Evolutionary conservation across 1,140 invertebrate genomes (phyloP).

Genomic region (Drosophila navojoa): DNA sequence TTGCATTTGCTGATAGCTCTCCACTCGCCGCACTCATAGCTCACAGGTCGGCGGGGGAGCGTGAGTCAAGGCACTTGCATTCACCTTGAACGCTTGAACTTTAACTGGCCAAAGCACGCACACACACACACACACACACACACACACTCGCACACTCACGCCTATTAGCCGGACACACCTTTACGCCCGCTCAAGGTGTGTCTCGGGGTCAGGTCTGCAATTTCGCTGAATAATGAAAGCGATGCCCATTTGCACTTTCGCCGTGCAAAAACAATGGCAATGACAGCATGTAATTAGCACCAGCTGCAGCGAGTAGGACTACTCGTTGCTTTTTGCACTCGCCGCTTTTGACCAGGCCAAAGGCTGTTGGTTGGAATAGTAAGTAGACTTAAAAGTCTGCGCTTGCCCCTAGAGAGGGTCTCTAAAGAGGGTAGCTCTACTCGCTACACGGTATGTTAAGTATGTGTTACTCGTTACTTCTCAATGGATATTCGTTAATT

Average conservation of each 20-base stretch:
- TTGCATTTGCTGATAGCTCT: background rate
- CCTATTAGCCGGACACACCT: conserved; percentile 21
- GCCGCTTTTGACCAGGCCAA: no score
- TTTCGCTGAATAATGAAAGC: background rate
- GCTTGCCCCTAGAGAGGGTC: no score
- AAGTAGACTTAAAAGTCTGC: no score
- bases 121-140: background rate
- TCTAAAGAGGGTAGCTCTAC: no score
- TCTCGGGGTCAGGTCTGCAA: conserved; percentile 2
- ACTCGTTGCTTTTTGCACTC: background rate
- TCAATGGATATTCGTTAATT: no score
- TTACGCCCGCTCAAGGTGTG: conserved; percentile 1
- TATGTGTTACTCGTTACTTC: no score
- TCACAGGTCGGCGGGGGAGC: background rate
- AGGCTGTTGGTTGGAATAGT: no score
- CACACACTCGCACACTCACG: background rate
- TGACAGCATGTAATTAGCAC: no score
- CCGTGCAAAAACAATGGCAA: background rate
- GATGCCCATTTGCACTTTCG: background rate
- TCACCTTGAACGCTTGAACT: conserved; percentile 41
- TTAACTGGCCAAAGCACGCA: conserved; percentile 19
- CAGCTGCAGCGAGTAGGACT: background rate
- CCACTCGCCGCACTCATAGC: no score
- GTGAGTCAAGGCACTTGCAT: conserved; percentile 13
- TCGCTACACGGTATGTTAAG: no score